Conservation (phyloP, 2,888 invertebrate species). For the Campoletis raptor region DNA sequence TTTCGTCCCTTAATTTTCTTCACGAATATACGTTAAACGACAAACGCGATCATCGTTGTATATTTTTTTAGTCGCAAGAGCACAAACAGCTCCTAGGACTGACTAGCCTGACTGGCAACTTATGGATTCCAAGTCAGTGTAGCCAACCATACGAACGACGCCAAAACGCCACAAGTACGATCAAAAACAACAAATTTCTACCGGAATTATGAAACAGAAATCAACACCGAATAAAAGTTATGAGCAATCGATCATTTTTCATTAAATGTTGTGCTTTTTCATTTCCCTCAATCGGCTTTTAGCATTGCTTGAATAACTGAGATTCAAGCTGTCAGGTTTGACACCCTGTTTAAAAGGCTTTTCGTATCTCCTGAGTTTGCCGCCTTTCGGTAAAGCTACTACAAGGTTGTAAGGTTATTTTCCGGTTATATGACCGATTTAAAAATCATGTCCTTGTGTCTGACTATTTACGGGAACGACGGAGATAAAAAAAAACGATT, state of each 20-base stretch:
- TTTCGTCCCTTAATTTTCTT: background rate
- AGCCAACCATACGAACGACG: conserved; percentile 38
- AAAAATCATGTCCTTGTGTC: conserved; percentile 14
- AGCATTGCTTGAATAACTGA: background rate
- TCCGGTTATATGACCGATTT: conserved; percentile 30
- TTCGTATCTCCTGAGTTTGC: conserved; percentile 68
- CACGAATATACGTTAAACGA: conserved; percentile 28
- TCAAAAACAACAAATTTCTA: conserved; percentile 5
- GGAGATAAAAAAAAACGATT: background rate
- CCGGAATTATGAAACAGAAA: background rate
- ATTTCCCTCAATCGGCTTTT: background rate
- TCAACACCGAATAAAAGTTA: background rate
- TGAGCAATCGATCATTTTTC: background rate
- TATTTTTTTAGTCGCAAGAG: conserved; percentile 43
- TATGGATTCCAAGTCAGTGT: conserved; percentile 56
- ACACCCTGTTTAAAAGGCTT: conserved; percentile 72
- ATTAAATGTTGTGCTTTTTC: background rate
- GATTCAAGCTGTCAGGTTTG: conserved; percentile 54
- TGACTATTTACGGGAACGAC: background rate
- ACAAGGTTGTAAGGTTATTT: conserved; percentile 33
- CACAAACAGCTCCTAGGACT: conserved; percentile 36
- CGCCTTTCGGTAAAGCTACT: conserved; percentile 56
- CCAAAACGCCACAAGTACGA: conserved; percentile 2
- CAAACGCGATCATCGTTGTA: conserved; percentile 61
- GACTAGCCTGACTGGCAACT: conserved; percentile 51